Evolutionary conservation across 2,797 vertebrate species (phyloP).

Genomic region (Oryzias sinensis): DNA sequence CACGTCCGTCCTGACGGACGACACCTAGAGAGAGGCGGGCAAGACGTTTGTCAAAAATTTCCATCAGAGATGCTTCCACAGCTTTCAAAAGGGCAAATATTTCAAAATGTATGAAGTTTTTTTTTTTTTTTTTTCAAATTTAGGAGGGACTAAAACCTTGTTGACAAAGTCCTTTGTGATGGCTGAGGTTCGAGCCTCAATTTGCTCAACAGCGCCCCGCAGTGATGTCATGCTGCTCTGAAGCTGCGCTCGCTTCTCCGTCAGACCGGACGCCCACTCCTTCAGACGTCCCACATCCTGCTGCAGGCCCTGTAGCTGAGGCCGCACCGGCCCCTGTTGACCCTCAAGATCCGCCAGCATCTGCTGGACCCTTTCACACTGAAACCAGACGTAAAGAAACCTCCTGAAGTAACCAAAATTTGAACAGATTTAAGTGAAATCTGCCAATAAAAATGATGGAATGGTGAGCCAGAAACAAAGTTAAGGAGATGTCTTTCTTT

Average conservation of each 20-base stretch:
- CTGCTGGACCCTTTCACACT: conserved; percentile 82
- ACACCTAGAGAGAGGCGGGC: conserved; percentile 61
- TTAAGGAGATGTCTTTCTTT: too few species aligned
- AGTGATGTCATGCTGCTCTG: conserved; percentile 79
- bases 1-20: conserved; percentile 87
- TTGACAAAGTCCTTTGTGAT: conserved; percentile 77
- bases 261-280: conserved; percentile 74
- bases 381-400: conserved; percentile 46
- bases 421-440: too few species aligned
- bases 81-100: background rate
- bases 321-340: conserved; percentile 56
- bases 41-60: background rate
- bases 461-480: too few species aligned
- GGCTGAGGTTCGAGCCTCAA: conserved; percentile 76
- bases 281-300: conserved; percentile 78
- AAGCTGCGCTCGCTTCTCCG: conserved; percentile 72
- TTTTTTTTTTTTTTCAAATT: background rate
- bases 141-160: conserved; percentile 58
- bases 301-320: conserved; percentile 77
- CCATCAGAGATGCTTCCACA: background rate
- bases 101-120: too few species aligned
- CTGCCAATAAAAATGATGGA: too few species aligned
- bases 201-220: conserved; percentile 72
- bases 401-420: background rate
- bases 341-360: conserved; percentile 74